Conservation (phyloP, 2,888 invertebrate genomes). For the Nipponacmea schrenckii region DNA sequence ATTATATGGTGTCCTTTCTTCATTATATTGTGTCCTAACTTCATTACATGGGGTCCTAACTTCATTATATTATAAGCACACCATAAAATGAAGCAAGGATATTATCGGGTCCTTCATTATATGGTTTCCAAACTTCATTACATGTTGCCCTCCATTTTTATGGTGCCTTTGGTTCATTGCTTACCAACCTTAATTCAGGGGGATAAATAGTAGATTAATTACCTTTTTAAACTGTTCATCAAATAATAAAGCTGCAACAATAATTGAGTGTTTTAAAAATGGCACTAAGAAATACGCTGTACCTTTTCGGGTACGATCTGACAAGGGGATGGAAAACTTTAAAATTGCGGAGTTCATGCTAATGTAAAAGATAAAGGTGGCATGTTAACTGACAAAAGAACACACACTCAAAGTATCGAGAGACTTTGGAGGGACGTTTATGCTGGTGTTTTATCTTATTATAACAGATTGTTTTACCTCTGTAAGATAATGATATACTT, state of each 20-base stretch:
- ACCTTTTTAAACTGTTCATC: too few relatives aligned
- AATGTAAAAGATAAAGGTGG: background rate
- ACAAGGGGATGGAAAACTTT: background rate
- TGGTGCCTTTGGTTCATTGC: background rate
- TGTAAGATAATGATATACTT: background rate
- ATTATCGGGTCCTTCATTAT: too few relatives aligned
- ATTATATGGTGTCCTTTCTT: too few relatives aligned
- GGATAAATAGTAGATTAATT: too few relatives aligned
- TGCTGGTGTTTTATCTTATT: background rate
- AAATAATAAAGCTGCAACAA: too few relatives aligned
- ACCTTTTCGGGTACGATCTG: background rate
- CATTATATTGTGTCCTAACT: too few relatives aligned
- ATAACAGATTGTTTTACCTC: background rate
- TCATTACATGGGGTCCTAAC: too few relatives aligned
- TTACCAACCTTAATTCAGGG: too few relatives aligned
- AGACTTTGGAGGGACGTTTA: background rate
- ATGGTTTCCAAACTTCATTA: too few relatives aligned
- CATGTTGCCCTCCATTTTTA: background rate
- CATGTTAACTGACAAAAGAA: background rate
- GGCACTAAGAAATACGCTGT: background rate
- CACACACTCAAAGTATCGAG: background rate
- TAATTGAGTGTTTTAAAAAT: background rate
- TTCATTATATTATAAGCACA: too few relatives aligned
- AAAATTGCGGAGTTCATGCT: background rate
- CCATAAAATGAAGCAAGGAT: too few relatives aligned